Percentiles rank a stretch among this genome's conserved stretches.
These are phyloP conservation scores for Spizaetus ornatus DNA, from an alignment of 2,113 vertebrate species.

Conservation along the genomic window DNA sequence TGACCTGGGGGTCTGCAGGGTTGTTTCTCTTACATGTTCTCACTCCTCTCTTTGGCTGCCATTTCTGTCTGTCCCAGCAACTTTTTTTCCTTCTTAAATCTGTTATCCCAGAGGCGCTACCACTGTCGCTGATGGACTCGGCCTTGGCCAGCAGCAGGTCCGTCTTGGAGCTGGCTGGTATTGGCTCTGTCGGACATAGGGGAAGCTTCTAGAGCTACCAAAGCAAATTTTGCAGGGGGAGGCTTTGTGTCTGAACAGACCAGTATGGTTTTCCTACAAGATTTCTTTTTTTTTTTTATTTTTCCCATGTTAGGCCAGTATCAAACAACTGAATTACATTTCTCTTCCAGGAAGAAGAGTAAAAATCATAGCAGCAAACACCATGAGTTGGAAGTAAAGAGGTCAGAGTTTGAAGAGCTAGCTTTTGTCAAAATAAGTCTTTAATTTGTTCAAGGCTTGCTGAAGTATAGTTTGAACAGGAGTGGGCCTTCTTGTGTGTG, in stretches of 20 bases:
- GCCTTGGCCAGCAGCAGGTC: too few relatives aligned
- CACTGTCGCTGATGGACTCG: too few relatives aligned
- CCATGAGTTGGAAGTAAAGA: background rate
- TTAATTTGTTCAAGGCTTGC: background rate
- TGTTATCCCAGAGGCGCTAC: too few relatives aligned
- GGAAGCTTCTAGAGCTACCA: background rate
- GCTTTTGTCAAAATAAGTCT: background rate
- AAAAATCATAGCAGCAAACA: background rate
- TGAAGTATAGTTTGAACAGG: background rate
- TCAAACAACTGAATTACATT: background rate
- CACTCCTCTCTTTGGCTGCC: too few relatives aligned
- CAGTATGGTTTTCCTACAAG: accelerated
- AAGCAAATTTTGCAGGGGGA: background rate
- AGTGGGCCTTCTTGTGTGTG: background rate
- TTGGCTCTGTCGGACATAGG: too few relatives aligned
- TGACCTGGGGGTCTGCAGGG: too few relatives aligned
- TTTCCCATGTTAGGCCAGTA: background rate
- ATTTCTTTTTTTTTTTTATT: background rate
- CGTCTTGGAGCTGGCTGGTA: too few relatives aligned
- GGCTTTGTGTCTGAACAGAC: background rate
- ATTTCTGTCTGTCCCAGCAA: too few relatives aligned
- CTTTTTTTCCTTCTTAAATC: too few relatives aligned
- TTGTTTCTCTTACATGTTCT: too few relatives aligned
- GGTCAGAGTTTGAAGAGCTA: background rate
- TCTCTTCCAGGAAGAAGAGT: background rate